phyloP scores from a whole-genome alignment of 2,113 vertebrate genomes.

The Rhodinocichla rosea region DNA sequence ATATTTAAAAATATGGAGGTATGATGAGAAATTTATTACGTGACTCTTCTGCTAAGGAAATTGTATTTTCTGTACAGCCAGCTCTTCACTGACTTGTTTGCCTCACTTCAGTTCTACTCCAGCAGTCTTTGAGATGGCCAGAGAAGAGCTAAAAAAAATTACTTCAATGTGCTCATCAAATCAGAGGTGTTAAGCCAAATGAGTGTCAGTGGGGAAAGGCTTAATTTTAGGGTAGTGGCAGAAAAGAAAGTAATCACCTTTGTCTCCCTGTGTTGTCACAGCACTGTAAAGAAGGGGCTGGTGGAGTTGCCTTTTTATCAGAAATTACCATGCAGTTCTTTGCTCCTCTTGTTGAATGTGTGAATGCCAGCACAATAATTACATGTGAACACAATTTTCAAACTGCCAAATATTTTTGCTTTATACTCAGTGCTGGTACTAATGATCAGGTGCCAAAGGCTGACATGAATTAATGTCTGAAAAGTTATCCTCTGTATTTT shows the following conservation, averaged over 20 bases:
- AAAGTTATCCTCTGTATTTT: neutral
- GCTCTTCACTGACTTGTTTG: conserved; percentile 81
- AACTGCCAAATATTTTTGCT: conserved; percentile 29
- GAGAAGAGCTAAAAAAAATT: conserved; percentile 76
- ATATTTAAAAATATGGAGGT: neutral
- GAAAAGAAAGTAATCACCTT: neutral
- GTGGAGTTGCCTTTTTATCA: conserved; percentile 9
- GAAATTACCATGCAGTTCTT: conserved; percentile 6
- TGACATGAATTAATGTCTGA: neutral
- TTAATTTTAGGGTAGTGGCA: conserved; percentile 8
- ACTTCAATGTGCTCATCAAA: conserved; percentile 86
- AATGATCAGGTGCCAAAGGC: conserved; percentile 25
- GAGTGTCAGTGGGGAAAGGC: conserved; percentile 52
- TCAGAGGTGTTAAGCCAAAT: conserved; percentile 85
- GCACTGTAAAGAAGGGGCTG: neutral
- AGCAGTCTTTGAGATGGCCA: conserved; percentile 81
- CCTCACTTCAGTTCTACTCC: conserved; percentile 77
- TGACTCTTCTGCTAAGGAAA: neutral
- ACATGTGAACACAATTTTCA: neutral
- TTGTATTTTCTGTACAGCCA: conserved; percentile 65
- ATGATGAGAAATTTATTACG: neutral
- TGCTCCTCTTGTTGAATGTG: neutral
- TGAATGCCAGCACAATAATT: conserved; percentile 10
- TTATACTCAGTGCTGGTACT: neutral
- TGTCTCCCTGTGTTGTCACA: conserved; percentile 13